Percentiles rank a stretch among this genome's conserved stretches.
Conservation (phyloP, 2,113 vertebrate genomes). For the Ursus arctos region DNA sequence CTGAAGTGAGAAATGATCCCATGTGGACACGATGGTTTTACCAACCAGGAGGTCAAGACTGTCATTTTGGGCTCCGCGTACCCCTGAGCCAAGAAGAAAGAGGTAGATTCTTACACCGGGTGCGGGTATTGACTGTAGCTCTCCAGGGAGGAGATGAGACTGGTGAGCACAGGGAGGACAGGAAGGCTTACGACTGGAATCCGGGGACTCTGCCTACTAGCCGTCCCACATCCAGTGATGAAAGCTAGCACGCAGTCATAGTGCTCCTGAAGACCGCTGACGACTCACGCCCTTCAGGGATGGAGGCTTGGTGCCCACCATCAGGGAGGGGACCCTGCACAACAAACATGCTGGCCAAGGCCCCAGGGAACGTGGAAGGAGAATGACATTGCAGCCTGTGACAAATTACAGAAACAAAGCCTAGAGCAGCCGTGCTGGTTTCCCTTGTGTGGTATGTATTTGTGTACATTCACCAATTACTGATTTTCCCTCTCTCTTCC, state of each 20-base stretch:
- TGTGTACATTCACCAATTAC: neutral
- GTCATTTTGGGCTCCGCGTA: neutral
- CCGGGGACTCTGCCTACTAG: neutral
- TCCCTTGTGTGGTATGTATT: neutral
- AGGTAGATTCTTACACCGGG: neutral
- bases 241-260: accelerated
- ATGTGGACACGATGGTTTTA: neutral
- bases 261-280: neutral
- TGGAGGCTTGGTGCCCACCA: no score
- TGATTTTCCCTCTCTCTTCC: neutral
- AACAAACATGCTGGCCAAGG: neutral
- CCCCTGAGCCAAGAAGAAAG: slow-evolving; percentile 23
- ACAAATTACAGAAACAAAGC: neutral
- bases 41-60: neutral
- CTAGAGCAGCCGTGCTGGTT: neutral
- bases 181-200: neutral
- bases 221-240: neutral
- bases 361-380: neutral
- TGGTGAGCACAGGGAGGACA: neutral
- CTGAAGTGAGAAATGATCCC: neutral
- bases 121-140: neutral
- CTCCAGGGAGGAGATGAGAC: neutral
- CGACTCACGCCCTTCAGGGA: neutral
- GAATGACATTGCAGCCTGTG: neutral
- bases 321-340: neutral